These are phyloP conservation scores for Noctuana brunneofusca DNA, from an alignment of 2,888 invertebrate genomes.

Conservation along the genomic window DNA sequence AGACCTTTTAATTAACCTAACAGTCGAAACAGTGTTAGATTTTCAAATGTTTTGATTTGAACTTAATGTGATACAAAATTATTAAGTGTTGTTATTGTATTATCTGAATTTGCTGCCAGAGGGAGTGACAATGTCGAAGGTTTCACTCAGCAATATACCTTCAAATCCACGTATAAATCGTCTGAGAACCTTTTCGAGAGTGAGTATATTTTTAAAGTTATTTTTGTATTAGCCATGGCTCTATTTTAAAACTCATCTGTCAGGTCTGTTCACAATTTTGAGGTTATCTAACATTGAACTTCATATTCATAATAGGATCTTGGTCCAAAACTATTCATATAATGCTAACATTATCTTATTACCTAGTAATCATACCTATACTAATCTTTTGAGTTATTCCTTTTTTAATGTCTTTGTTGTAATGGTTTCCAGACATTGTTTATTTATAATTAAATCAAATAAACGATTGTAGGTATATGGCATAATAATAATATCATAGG, in stretches of 20 bases:
- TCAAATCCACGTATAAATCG: conserved; percentile 76
- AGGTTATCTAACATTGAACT: conserved; percentile 39
- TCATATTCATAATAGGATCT: conserved; percentile 8
- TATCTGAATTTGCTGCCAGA: conserved; percentile 15
- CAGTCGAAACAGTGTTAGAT: conserved; percentile 50
- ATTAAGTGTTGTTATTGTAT: conserved; percentile 16
- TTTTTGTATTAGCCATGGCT: conserved; percentile 18
- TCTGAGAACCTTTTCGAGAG: conserved; percentile 75
- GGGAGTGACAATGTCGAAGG: conserved; percentile 70
- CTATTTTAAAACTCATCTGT: conserved; percentile 16
- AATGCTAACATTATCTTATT: no score
- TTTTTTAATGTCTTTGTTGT: no score
- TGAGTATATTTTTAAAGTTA: conserved; percentile 51
- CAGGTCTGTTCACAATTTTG: conserved; percentile 22
- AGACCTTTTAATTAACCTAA: conserved; percentile 58
- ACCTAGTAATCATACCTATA: no score
- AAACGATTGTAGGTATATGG: no score
- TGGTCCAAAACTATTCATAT: not conserved
- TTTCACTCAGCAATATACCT: conserved; percentile 75
- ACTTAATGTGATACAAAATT: conserved; percentile 50
- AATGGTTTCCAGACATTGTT: no score
- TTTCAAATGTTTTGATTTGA: conserved; percentile 53
- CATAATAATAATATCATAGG: no score
- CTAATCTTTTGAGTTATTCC: no score
- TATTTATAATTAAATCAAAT: no score